Percentiles rank a stretch among this genome's conserved stretches.
Conservation (phyloP, 2,888 invertebrate genomes). For the Eulithis prunata region DNA sequence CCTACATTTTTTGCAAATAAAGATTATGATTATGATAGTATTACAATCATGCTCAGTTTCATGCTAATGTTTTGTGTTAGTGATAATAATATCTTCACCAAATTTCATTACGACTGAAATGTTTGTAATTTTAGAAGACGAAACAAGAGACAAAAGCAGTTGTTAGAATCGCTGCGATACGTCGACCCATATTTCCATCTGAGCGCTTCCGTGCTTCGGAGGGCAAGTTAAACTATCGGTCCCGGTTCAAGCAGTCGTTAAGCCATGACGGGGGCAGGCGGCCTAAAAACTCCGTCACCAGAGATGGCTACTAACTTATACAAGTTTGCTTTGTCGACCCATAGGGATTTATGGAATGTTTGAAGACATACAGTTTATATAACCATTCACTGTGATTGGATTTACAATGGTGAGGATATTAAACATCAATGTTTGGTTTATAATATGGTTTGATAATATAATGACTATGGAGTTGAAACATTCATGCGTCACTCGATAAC, state of each 20-base stretch:
- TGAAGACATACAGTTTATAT: slow-evolving; percentile 5
- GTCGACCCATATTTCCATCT: no score
- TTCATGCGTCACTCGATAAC: background rate
- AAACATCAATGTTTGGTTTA: slow-evolving; percentile 13
- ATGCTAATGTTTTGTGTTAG: slow-evolving; percentile 8
- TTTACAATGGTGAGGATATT: slow-evolving; percentile 14
- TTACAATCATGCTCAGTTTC: slow-evolving; percentile 16
- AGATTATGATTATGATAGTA: slow-evolving; percentile 8
- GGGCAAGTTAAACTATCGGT: no score
- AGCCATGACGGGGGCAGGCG: no score
- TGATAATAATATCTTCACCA: slow-evolving; percentile 2
- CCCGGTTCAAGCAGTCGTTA: no score
- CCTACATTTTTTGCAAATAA: no score
- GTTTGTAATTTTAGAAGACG: background rate
- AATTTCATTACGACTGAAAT: slow-evolving; percentile 13
- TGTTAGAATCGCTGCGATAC: no score
- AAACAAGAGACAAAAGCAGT: no score
- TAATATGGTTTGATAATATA: slow-evolving; percentile 18
- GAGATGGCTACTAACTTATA: no score
- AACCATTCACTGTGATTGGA: slow-evolving; percentile 13
- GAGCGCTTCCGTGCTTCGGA: no score
- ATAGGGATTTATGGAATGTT: no score
- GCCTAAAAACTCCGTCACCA: no score
- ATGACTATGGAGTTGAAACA: background rate
- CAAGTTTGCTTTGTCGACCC: no score